phyloP scores from a whole-genome alignment of 2,797 vertebrate genomes.

The Squalus acanthias region DNA sequence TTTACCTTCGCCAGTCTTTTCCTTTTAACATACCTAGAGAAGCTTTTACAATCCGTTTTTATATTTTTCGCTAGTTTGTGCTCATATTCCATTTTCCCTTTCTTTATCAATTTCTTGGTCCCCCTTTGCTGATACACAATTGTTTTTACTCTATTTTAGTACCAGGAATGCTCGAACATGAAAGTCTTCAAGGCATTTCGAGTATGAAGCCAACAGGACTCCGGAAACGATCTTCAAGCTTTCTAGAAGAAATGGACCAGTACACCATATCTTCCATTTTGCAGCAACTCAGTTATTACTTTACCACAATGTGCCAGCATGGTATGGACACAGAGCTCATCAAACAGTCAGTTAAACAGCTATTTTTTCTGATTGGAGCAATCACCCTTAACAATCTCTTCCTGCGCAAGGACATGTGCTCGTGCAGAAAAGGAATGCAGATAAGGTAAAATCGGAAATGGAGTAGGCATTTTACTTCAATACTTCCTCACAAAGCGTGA shows the following conservation, averaged over 20 bases:
- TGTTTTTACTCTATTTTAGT: constrained; percentile 57
- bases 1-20: too few relatives aligned
- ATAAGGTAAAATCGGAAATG: constrained; percentile 70
- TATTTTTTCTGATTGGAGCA: constrained; percentile 80
- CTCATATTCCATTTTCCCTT: too few relatives aligned
- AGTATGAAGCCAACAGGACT: constrained; percentile 91
- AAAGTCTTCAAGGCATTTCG: constrained; percentile 92
- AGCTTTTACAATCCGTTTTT: too few relatives aligned
- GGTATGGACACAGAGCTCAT: constrained; percentile 78
- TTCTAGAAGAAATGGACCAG: constrained; percentile 68
- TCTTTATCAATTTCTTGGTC: too few relatives aligned
- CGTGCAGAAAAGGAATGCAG: constrained; percentile 97
- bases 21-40: too few relatives aligned
- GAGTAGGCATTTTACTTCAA: neutral
- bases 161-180: constrained; percentile 88
- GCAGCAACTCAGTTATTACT: constrained; percentile 77
- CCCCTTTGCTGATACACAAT: too few relatives aligned
- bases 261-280: constrained; percentile 82
- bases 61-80: too few relatives aligned
- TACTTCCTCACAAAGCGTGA: neutral
- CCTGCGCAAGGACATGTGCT: constrained; percentile 96
- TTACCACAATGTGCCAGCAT: constrained; percentile 79
- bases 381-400: constrained; percentile 86
- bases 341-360: constrained; percentile 77
- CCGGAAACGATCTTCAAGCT: constrained; percentile 84